Conservation (phyloP, 30 jellyfish, hydroid and myxozoan species). For the Aurelia sp. region DNA sequence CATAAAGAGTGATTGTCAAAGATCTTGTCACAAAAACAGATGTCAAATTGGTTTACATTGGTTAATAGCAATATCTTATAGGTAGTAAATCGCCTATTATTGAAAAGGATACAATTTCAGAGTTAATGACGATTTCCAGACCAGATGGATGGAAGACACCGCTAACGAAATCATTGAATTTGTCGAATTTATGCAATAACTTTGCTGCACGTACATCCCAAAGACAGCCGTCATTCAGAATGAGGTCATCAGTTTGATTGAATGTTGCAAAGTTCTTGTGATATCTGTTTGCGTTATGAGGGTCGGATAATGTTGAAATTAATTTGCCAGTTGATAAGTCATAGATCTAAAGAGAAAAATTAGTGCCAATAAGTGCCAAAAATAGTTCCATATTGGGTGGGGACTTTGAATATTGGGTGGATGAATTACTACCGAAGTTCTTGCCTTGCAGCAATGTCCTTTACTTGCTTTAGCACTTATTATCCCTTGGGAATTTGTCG, state of each 20-base stretch:
- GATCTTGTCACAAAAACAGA: no score
- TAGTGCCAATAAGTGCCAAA: neutral
- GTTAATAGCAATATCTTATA: no score
- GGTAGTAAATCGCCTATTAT: no score
- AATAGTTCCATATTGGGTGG: neutral
- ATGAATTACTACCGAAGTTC: no score
- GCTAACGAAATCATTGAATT: conserved; percentile 89
- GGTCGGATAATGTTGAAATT: conserved; percentile 70
- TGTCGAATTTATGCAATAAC: conserved; percentile 91
- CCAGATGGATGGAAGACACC: conserved; percentile 98
- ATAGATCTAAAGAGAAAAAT: conserved; percentile 64
- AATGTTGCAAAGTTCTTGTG: conserved; percentile 80
- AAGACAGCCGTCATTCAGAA: conserved; percentile 93
- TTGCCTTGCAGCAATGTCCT: no score
- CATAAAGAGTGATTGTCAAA: no score
- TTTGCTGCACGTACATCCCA: conserved; percentile 95
- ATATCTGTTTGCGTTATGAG: conserved; percentile 69
- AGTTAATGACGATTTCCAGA: conserved; percentile 88
- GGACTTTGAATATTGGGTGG: neutral
- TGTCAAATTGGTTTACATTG: no score
- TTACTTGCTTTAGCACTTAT: no score
- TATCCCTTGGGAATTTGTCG: no score
- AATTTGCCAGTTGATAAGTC: conserved; percentile 82
- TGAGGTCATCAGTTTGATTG: conserved; percentile 85
- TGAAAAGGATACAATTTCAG: conserved; percentile 94